Evolutionary conservation across 2,797 vertebrate genomes (phyloP), one percentile per base, ranked within the genome.

Genomic region (Catamblyrhynchus diadema): DNA sequence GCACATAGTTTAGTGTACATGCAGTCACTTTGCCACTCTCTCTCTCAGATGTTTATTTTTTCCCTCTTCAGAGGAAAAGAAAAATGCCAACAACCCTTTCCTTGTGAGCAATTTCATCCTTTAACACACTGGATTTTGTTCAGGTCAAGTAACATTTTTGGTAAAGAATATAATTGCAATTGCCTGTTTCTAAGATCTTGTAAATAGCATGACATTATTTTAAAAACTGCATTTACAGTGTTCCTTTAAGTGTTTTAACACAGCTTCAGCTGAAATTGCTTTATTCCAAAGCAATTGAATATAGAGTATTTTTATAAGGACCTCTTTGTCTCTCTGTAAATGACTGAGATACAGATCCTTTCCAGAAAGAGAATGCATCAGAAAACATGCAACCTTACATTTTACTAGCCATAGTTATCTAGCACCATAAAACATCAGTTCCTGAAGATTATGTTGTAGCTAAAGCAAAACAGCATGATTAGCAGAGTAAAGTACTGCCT

Each of bases 201-300:
- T 86, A 94, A 97, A 93, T 92, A 96, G 81, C 93, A 93, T 37
- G 61, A 95, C 86, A 97, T 93, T 94, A 95, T 93, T 97, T 93
- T 95, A 47, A 97, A 96, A 96, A 93, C 90, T 74, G 86, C 93
- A 94, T 78, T 90, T 94, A 67, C 74, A 89, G 42, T 45, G n/a
- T 91, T 95, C 59, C 62, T 96, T 88, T 95, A 93, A 92, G 90
- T 94, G 82, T 94, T 96, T 97, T 97, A 96, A 97, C 92, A 96
- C 93, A 94, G 84, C 45, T 95, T 81, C 47, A 21, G 44, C 77
- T 93, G 85, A 96, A 95, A 95, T 93, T 90, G 85, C 88, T 96
- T 96, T 95, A 96, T 95, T 96, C 62, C 82, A 91, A 93, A 94
- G 87, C 80, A 94, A 93, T 30, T 27, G 25, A 96, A 93, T 81